phyloP scores from a whole-genome alignment of 2,888 invertebrate genomes.

The Chrysolina americana region DNA sequence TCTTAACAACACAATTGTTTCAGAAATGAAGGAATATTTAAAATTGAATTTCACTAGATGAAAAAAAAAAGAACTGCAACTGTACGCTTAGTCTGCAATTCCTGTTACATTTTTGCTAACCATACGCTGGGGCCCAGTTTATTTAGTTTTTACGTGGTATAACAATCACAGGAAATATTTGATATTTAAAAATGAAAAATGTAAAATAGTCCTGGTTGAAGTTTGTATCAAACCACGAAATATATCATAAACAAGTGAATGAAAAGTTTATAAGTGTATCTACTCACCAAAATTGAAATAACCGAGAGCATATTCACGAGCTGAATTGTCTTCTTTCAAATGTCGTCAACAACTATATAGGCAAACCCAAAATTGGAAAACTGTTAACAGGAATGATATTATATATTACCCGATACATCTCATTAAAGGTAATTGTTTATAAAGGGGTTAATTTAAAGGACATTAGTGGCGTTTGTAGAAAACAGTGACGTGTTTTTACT shows the following conservation, averaged over 20 bases:
- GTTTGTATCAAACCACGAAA: background rate
- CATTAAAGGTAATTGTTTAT: background rate
- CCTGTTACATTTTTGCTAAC: too few relatives aligned
- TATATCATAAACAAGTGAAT: background rate
- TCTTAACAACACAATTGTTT: too few relatives aligned
- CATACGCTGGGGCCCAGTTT: too few relatives aligned
- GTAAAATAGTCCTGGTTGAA: background rate
- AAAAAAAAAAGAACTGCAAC: too few relatives aligned
- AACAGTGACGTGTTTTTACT: too few relatives aligned
- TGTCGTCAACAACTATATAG: background rate
- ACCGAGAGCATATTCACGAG: background rate
- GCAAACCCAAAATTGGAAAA: background rate
- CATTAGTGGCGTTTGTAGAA: background rate
- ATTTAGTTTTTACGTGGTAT: too few relatives aligned
- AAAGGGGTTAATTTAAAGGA: background rate
- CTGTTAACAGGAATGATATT: background rate
- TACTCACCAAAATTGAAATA: background rate
- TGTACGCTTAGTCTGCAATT: too few relatives aligned
- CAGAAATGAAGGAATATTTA: too few relatives aligned
- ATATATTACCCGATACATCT: background rate
- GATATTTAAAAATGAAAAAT: background rate
- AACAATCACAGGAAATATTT: too few relatives aligned
- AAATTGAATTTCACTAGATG: too few relatives aligned
- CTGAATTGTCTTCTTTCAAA: background rate
- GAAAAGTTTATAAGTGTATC: background rate